phyloP scores from a whole-genome alignment of 2,113 vertebrate species.

The Pseudolaguvia tuberculata region DNA sequence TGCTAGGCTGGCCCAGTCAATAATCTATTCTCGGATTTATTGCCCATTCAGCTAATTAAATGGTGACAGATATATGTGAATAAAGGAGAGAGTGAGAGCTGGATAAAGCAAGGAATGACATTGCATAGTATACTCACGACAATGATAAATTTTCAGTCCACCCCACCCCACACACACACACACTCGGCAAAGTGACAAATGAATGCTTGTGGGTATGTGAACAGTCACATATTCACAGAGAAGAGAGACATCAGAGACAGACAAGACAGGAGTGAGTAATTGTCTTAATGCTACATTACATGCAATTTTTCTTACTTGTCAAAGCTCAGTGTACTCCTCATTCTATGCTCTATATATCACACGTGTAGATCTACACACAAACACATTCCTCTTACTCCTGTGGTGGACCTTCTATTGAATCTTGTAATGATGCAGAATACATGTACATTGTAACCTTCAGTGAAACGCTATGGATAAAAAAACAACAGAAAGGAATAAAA shows the following conservation, averaged over 20 bases:
- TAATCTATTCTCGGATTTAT: conserved; percentile 57
- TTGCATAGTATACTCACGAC: conserved; percentile 42
- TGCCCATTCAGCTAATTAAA: conserved; percentile 69
- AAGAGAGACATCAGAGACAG: conserved; percentile 31
- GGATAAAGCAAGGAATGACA: conserved; percentile 41
- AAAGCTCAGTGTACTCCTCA: background rate
- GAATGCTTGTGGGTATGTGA: conserved; percentile 12
- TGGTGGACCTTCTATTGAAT: conserved; percentile 1
- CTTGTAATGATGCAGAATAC: background rate
- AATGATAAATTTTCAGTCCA: conserved; percentile 55
- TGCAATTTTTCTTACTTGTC: conserved; percentile 18
- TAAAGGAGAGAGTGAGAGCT: conserved; percentile 42
- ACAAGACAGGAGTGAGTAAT: conserved; percentile 18
- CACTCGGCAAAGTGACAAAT: conserved; percentile 45
- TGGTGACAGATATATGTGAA: conserved; percentile 62
- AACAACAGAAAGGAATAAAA: background rate
- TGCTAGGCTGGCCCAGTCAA: conserved; percentile 7
- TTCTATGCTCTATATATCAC: conserved; percentile 1
- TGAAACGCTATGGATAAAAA: background rate
- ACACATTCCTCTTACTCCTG: background rate
- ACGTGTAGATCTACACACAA: background rate
- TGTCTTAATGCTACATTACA: conserved; percentile 31
- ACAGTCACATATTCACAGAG: conserved; percentile 14
- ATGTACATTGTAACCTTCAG: background rate
- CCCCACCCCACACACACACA: conserved; percentile 35